phyloP scores from a whole-genome alignment of 2,797 vertebrate species.

The Onychomys leucogaster region DNA sequence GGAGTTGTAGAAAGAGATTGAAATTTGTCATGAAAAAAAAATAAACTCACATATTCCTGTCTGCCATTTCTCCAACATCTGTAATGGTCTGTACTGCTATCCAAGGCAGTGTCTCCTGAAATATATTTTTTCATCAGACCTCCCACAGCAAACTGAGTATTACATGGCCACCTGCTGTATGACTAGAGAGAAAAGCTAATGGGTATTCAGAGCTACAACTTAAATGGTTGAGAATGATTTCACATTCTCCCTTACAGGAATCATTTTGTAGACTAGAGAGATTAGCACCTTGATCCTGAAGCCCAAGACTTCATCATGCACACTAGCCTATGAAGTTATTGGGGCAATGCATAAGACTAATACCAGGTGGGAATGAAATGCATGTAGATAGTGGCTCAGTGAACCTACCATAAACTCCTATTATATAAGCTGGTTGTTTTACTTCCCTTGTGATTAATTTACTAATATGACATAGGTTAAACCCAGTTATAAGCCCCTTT shows the following conservation, averaged over 20 bases:
- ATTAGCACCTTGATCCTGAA: not conserved
- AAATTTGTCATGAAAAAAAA: constrained; percentile 4
- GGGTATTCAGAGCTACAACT: not conserved
- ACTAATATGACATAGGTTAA: constrained; percentile 7
- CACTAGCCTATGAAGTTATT: not conserved
- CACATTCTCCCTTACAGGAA: not conserved
- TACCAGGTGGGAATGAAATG: not conserved
- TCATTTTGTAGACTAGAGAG: not conserved
- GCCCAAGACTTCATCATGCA: not conserved
- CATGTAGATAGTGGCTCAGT: not conserved
- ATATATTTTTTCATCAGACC: not conserved
- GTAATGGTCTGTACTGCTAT: not conserved
- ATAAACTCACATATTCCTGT: not conserved
- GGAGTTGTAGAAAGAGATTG: not conserved
- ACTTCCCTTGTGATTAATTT: not conserved
- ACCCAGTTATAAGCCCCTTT: not conserved
- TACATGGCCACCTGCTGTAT: not conserved
- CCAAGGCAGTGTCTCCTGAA: not conserved
- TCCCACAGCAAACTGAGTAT: not conserved
- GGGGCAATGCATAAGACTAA: not conserved
- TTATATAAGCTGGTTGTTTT: not conserved
- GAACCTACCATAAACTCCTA: not conserved
- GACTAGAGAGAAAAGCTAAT: not conserved
- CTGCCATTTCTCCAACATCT: not conserved
- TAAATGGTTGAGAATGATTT: constrained; percentile 29